Conservation (phyloP, 2,888 invertebrate genomes). For the Platynereis dumerilii region DNA sequence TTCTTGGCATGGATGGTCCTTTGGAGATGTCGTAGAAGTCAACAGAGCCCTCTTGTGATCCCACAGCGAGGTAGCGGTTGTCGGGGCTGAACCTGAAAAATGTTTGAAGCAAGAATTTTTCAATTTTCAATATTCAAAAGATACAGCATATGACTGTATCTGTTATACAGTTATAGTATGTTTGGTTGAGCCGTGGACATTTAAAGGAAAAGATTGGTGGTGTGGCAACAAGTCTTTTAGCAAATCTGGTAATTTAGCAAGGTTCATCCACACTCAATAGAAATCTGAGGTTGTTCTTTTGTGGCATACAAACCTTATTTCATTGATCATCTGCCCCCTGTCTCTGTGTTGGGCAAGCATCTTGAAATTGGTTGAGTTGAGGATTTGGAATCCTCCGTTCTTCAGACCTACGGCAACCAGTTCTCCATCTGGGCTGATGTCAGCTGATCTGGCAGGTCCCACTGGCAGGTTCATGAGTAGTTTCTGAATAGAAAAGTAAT, state of each 20-base stretch:
- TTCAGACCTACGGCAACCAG: constrained; percentile 60
- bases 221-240: too few species aligned
- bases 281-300: too few species aligned
- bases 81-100: constrained; percentile 60
- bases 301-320: constrained; percentile 46
- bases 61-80: constrained; percentile 56
- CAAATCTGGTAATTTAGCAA: too few species aligned
- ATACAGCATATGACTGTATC: too few species aligned
- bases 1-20: constrained; percentile 45
- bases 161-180: too few species aligned
- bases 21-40: constrained; percentile 58
- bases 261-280: too few species aligned
- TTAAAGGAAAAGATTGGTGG: too few species aligned
- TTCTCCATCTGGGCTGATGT: constrained; percentile 59
- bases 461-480: constrained; percentile 51
- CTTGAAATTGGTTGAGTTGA: constrained; percentile 51
- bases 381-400: constrained; percentile 59
- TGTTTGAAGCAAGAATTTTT: background rate
- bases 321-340: constrained; percentile 56
- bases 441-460: constrained; percentile 54
- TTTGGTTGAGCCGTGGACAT: too few species aligned
- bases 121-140: too few species aligned
- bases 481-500: constrained; percentile 49
- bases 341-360: constrained; percentile 57
- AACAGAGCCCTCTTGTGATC: constrained; percentile 59